Evolutionary conservation across 1,140 invertebrate species (phyloP), one percentile per base, ranked within the genome.

Genomic region (Acromyrmex echinatior): DNA sequence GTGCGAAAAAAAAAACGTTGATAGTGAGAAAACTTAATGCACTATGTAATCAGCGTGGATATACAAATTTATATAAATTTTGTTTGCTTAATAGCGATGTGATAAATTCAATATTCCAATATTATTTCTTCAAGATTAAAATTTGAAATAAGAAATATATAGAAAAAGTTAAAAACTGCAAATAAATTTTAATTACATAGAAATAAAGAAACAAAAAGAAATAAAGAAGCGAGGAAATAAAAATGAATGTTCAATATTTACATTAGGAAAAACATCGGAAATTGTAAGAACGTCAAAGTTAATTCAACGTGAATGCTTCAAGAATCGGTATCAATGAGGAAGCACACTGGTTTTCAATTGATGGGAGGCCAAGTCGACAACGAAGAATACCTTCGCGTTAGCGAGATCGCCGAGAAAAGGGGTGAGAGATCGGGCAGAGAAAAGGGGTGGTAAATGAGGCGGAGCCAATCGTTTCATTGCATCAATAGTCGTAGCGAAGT

Each of bases 381-480:
- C 88, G 78, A 88, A 87, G 86, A 91, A 89, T 90, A 90, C 86
- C 86, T 91, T 86, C 63, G 88, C 79, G 49, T 51, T 62, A 58
- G 35, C 39, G 76, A 88, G 81, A 85, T 80, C 79, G 58, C 70
- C 70, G 51, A 70, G 82, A 86, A 45, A 71, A 86, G 86, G 81
- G 76, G 86, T 70, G 76, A 63, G 60, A 86, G 63, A 18, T 56
- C 71, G 65, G 74, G 53, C 79, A 76, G 66, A 62, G 71, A 65
- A 70, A 31, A 88, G 88, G 90, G 82, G 89, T 86, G 79, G 92
- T 93, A 94, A 94, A 94, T 94, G 93, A 95, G 94, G 93, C 94
- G 93, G 91, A 94, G 92, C 94, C 94, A 95, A 95, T 95, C 95
- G 95, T 95, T 95, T 95, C 94, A 95, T 95, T 95, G 95, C 94